These are phyloP conservation scores for Diaperis boleti DNA, from an alignment of 2,888 invertebrate genomes.

Conservation along the genomic window DNA sequence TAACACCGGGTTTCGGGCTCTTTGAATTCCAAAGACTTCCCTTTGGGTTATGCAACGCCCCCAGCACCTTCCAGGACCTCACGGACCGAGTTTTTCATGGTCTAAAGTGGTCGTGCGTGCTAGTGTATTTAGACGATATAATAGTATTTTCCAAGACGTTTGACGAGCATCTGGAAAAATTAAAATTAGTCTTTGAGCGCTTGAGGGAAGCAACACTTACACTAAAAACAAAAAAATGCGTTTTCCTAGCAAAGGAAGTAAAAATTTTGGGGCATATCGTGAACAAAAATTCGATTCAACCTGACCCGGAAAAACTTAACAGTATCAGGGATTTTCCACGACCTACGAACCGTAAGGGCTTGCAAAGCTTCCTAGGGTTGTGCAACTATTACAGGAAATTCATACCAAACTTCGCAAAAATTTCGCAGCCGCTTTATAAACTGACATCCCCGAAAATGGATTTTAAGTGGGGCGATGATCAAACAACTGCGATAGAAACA, in stretches of 20 bases:
- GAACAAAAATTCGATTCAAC: constrained; percentile 3
- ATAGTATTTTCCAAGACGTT: constrained; percentile 29
- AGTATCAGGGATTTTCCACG: constrained; percentile 30
- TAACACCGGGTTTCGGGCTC: constrained; percentile 45
- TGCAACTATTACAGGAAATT: constrained; percentile 38
- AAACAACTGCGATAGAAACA: constrained; percentile 12
- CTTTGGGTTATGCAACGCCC: constrained; percentile 51
- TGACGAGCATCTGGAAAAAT: constrained; percentile 40
- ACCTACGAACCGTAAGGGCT: constrained; percentile 35
- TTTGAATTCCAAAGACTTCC: constrained; percentile 48
- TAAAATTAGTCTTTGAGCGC: constrained; percentile 43
- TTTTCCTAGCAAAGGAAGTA: constrained; percentile 1
- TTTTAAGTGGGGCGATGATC: constrained; percentile 1
- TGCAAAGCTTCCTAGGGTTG: constrained; percentile 33
- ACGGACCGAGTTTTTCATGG: constrained; percentile 45
- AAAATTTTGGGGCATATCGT: constrained; percentile 29
- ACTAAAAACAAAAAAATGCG: constrained; percentile 36
- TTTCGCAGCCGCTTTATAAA: constrained; percentile 7
- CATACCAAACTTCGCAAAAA: constrained; percentile 8
- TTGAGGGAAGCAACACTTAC: constrained; percentile 44
- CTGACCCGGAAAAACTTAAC: constrained; percentile 24
- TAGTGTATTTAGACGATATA: constrained; percentile 34
- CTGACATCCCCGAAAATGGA: not conserved
- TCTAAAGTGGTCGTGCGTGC: constrained; percentile 41
- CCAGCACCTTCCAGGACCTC: constrained; percentile 47